These are phyloP conservation scores for Athene noctua DNA, from an alignment of 2,113 vertebrate genomes.

Conservation along the genomic window DNA sequence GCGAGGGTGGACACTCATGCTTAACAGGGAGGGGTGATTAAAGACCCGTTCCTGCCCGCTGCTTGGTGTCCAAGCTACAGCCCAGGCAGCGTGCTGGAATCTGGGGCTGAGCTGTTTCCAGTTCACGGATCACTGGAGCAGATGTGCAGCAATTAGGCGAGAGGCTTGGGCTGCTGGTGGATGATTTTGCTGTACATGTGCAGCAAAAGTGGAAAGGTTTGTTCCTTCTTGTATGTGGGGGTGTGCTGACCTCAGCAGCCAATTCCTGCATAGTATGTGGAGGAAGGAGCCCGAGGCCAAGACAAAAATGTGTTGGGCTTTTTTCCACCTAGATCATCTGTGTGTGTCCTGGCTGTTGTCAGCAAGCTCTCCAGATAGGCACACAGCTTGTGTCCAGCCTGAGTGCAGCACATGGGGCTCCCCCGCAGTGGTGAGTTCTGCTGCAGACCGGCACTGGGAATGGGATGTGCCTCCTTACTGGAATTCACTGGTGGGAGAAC, in stretches of 20 bases:
- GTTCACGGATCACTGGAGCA: not conserved
- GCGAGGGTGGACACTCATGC: rapidly evolving
- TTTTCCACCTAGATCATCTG: not conserved
- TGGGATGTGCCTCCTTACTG: not conserved
- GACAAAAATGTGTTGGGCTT: not conserved
- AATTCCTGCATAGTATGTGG: not conserved
- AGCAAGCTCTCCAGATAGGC: not conserved
- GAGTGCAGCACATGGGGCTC: not conserved
- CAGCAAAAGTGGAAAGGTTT: not conserved
- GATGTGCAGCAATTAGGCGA: not conserved
- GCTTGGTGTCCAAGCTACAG: not conserved
- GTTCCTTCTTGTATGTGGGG: not conserved
- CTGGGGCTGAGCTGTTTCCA: not conserved
- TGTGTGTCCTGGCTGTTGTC: not conserved
- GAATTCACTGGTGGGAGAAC: not conserved
- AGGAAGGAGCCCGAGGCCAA: not conserved
- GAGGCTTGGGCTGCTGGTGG: not conserved
- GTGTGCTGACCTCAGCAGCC: not conserved
- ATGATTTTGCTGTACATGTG: not conserved
- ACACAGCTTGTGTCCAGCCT: rapidly evolving
- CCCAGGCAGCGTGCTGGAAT: not conserved
- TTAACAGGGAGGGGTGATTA: not conserved
- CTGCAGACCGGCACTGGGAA: not conserved
- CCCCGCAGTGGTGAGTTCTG: not conserved
- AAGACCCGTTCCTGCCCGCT: not conserved